These are phyloP conservation scores for Nephotettix cincticeps DNA, from an alignment of 1,140 invertebrate genomes.

Conservation along the genomic window DNA sequence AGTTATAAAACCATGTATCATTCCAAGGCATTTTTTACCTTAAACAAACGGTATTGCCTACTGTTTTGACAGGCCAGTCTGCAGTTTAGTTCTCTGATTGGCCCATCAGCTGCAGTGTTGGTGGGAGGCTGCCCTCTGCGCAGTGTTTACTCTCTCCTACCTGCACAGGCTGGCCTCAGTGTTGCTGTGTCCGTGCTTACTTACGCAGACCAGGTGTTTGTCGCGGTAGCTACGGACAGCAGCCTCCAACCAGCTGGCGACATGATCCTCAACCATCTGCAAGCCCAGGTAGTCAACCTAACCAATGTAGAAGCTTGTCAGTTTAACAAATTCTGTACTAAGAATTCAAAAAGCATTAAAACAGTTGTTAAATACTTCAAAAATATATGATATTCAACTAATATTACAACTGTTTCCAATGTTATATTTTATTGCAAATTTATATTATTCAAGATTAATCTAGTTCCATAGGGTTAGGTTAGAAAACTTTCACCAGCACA, in stretches of 20 bases:
- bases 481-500: too few species aligned
- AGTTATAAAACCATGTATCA: too few species aligned
- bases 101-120: constrained; percentile 49
- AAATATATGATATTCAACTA: too few species aligned
- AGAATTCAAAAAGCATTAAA: too few species aligned
- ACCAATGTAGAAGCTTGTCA: too few species aligned
- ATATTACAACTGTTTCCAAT: too few species aligned
- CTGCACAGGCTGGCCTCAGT: constrained; percentile 50
- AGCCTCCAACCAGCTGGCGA: constrained; percentile 43
- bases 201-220: constrained; percentile 54
- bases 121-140: constrained; percentile 48
- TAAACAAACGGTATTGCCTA: not conserved
- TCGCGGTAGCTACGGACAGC: constrained; percentile 53
- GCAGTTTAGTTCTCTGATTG: constrained; percentile 52
- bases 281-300: constrained; percentile 35
- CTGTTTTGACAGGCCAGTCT: constrained; percentile 35
- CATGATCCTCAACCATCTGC: constrained; percentile 35
- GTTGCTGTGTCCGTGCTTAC: constrained; percentile 55
- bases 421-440: too few species aligned
- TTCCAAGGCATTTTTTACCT: too few species aligned
- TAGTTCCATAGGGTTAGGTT: too few species aligned
- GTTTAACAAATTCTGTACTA: too few species aligned
- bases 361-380: too few species aligned
- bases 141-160: constrained; percentile 53
- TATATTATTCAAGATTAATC: too few species aligned